phyloP scores from a whole-genome alignment of 2,113 vertebrate species.

The Nesoenas mayeri region DNA sequence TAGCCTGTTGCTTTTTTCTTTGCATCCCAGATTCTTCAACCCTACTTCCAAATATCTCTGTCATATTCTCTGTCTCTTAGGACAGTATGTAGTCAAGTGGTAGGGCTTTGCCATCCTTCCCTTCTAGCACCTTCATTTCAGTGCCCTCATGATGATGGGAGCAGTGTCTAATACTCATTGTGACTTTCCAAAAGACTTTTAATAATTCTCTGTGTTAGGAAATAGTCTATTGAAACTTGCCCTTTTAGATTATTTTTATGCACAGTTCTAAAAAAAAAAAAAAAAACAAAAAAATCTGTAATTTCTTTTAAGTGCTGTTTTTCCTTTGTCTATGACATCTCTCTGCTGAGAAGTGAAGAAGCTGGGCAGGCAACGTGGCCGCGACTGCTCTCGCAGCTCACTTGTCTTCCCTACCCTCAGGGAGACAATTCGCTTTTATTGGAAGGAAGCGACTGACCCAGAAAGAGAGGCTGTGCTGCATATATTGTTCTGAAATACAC shows the following conservation, averaged over 20 bases:
- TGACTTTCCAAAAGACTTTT: neutral
- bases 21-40: too few relatives aligned
- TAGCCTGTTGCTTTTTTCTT: neutral
- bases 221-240: neutral
- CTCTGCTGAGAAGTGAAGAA: neutral
- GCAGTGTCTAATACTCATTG: neutral
- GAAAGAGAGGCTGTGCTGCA: slow-evolving; percentile 24
- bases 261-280: neutral
- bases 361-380: slow-evolving; percentile 25
- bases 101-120: neutral
- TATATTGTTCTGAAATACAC: slow-evolving; percentile 19
- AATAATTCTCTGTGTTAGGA: neutral
- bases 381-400: neutral
- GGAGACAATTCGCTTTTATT: slow-evolving; percentile 31
- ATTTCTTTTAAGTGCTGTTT: neutral
- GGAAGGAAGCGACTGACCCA: slow-evolving; percentile 52
- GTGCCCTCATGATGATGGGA: neutral
- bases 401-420: slow-evolving; percentile 48
- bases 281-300: neutral
- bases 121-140: neutral
- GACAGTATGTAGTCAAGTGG: neutral
- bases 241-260: neutral
- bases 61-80: neutral
- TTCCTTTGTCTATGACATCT: neutral
- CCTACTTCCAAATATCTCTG: neutral